These are phyloP conservation scores for Zophobas atratus DNA, from an alignment of 1,140 invertebrate species.

Conservation along the genomic window DNA sequence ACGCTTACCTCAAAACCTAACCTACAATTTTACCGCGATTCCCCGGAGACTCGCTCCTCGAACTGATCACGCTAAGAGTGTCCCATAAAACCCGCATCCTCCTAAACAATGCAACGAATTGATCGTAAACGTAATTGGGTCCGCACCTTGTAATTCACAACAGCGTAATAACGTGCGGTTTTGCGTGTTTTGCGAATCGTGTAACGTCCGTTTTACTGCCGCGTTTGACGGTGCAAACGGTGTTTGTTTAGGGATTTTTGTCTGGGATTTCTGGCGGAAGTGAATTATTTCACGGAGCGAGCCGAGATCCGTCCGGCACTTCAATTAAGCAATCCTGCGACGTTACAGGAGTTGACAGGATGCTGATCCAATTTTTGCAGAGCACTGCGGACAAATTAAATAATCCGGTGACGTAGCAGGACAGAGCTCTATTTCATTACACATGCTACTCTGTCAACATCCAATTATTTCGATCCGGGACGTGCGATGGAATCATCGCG, in stretches of 20 bases:
- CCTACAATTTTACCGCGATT: too few species aligned
- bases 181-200: slow-evolving; percentile 26
- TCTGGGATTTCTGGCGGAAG: slow-evolving; percentile 13
- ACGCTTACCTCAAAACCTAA: too few species aligned
- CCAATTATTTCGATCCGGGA: slow-evolving; percentile 31
- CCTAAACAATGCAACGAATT: slow-evolving; percentile 23
- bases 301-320: slow-evolving; percentile 26
- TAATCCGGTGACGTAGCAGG: slow-evolving; percentile 30
- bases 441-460: slow-evolving; percentile 33
- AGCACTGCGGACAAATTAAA: slow-evolving; percentile 41
- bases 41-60: too few species aligned
- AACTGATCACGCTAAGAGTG: neutral
- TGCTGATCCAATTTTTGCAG: slow-evolving; percentile 40
- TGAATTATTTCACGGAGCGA: slow-evolving; percentile 1
- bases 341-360: slow-evolving; percentile 34
- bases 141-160: slow-evolving; percentile 29
- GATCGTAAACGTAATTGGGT: slow-evolving; percentile 39
- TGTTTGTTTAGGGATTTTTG: slow-evolving; percentile 41
- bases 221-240: slow-evolving; percentile 7
- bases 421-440: slow-evolving; percentile 33
- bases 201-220: slow-evolving; percentile 5
- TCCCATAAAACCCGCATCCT: neutral
- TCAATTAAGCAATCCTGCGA: slow-evolving; percentile 37
- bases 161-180: slow-evolving; percentile 22
- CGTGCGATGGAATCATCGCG: neutral